A percentile compares a stretch with the other conserved stretches of the same genome.
These are phyloP conservation scores for Melierax canorus DNA, from an alignment of 2,113 vertebrate genomes.

Conservation along the genomic window DNA sequence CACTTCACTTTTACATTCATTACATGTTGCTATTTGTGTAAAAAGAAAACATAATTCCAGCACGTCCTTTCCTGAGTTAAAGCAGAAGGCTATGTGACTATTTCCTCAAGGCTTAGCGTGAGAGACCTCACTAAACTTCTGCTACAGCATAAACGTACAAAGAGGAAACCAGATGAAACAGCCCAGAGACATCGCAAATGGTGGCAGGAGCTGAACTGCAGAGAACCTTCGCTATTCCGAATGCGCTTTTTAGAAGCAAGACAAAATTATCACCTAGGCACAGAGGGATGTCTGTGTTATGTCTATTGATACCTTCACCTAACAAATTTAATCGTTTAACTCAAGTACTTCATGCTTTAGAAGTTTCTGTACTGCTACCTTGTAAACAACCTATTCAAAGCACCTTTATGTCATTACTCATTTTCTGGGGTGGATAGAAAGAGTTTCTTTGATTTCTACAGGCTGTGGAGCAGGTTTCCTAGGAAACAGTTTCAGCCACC, in stretches of 20 bases:
- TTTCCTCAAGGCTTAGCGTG: neutral
- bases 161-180: neutral
- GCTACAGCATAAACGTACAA: neutral
- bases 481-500: neutral
- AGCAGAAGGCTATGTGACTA: neutral
- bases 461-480: neutral
- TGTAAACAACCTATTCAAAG: neutral
- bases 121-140: neutral
- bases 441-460: neutral
- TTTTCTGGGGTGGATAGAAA: neutral
- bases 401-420: neutral
- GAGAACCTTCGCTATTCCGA: neutral
- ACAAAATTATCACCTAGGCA: neutral
- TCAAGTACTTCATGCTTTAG: neutral
- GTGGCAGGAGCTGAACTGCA: neutral
- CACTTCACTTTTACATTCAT: neutral
- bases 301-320: neutral
- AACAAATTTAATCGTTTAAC: neutral
- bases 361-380: neutral
- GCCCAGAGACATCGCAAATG: neutral
- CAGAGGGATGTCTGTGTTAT: neutral
- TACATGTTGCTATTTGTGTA: neutral
- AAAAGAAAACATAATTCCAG: neutral
- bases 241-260: neutral
- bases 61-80: neutral